Conservation (phyloP, 2,113 vertebrate species). For the Microtus ochrogaster region DNA sequence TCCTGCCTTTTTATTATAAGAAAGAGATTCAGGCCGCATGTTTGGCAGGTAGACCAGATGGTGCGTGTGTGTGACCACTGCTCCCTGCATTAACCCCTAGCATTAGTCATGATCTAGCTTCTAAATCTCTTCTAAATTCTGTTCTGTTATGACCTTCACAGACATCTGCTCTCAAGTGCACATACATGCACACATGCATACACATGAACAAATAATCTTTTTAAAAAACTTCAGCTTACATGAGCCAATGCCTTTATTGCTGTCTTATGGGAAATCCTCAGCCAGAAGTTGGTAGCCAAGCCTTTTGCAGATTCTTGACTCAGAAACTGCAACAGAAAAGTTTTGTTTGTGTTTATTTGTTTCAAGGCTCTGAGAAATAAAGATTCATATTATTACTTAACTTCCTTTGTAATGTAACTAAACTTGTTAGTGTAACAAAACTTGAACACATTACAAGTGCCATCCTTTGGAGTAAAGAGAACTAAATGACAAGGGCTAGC, state of each 20-base stretch:
- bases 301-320: background rate
- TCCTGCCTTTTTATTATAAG: no score
- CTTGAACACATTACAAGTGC: background rate
- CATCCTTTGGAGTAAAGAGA: background rate
- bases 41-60: background rate
- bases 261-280: background rate
- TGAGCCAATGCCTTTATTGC: background rate
- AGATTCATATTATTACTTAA: background rate
- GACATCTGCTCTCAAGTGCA: background rate
- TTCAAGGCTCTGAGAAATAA: background rate
- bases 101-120: background rate
- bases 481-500: background rate
- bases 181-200: background rate
- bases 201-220: background rate
- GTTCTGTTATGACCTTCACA: background rate
- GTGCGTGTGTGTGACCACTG: no score
- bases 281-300: background rate
- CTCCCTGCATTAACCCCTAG: background rate
- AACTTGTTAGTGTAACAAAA: background rate
- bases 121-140: background rate
- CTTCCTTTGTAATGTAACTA: background rate
- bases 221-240: background rate
- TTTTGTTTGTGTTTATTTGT: background rate
- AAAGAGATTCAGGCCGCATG: no score
- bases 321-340: background rate